Conservation (phyloP, 53 echinoderm and acorn worm species). For the Holothuria scabra region DNA sequence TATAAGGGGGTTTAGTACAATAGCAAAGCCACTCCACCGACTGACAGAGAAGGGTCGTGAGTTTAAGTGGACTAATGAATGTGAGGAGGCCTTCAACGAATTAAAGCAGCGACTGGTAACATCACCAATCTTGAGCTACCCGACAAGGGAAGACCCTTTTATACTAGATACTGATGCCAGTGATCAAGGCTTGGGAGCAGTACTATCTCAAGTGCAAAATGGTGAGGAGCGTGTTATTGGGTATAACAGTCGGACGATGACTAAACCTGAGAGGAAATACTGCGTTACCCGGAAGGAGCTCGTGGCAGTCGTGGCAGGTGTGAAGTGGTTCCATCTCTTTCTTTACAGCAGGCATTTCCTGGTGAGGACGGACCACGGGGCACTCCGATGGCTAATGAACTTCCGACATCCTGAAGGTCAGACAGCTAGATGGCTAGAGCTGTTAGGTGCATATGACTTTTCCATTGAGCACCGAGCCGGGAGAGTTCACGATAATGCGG, state of each 20-base stretch:
- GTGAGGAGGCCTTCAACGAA: constrained; percentile 20
- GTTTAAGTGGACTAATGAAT: constrained; percentile 6
- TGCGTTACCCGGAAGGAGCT: constrained; percentile 16
- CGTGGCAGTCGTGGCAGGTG: neutral
- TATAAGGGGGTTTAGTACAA: constrained; percentile 2
- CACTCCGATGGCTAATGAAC: constrained; percentile 12
- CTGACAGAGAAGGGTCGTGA: constrained; percentile 11
- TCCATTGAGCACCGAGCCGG: neutral
- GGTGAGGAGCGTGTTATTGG: constrained; percentile 4
- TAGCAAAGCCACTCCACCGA: constrained; percentile 27
- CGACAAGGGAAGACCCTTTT: constrained; percentile 4
- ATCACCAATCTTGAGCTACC: constrained; percentile 10
- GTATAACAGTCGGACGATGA: constrained; percentile 12
- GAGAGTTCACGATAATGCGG: neutral
- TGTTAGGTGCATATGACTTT: constrained; percentile 8
- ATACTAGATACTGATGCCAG: constrained; percentile 30
- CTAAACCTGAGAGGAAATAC: constrained; percentile 13
- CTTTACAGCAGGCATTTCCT: neutral
- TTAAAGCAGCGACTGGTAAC: neutral
- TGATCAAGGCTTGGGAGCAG: constrained; percentile 12
- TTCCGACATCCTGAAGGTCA: constrained; percentile 19
- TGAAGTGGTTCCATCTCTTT: constrained; percentile 6
- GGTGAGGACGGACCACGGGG: constrained; percentile 31
- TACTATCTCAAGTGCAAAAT: constrained; percentile 14
- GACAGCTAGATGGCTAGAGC: constrained; percentile 13